Percentiles rank a stretch among this genome's conserved stretches.
These are phyloP conservation scores for Chromoteleia sp. DNA, from an alignment of 2,888 invertebrate genomes.

Conservation along the genomic window DNA sequence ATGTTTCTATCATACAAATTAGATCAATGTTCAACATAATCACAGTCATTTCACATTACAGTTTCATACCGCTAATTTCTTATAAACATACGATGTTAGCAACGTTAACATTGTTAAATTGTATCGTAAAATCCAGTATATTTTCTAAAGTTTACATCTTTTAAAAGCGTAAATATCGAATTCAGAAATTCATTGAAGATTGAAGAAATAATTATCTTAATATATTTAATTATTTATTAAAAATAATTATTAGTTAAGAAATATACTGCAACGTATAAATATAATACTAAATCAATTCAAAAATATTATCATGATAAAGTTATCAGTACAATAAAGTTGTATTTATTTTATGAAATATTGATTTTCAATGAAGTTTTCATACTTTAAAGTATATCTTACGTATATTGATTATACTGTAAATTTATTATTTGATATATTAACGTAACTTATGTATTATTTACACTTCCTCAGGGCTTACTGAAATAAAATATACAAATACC, in stretches of 20 bases:
- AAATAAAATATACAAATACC: background rate
- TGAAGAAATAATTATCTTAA: too few species aligned
- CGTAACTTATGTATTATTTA: background rate
- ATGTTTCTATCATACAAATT: conserved; percentile 28
- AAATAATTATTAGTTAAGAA: too few species aligned
- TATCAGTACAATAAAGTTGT: background rate
- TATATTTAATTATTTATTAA: too few species aligned
- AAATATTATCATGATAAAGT: background rate
- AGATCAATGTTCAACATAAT: conserved; percentile 20
- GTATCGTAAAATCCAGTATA: too few species aligned
- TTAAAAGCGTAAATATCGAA: background rate
- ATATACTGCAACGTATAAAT: background rate
- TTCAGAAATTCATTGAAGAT: background rate
- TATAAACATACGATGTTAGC: background rate
- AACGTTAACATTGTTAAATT: background rate
- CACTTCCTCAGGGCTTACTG: background rate
- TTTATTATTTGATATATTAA: conserved; percentile 9
- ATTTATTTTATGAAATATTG: conserved; percentile 1
- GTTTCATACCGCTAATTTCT: background rate
- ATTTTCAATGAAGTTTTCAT: conserved; percentile 12
- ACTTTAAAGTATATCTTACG: conserved; percentile 15
- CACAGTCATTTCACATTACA: conserved; percentile 19
- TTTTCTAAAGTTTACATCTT: too few species aligned
- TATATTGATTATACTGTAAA: background rate
- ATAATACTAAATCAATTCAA: background rate